A percentile compares a stretch with the other conserved stretches of the same genome.
Evolutionary conservation across 2,888 invertebrate species (phyloP).

Genomic region (Alviniconcha strummeri): DNA sequence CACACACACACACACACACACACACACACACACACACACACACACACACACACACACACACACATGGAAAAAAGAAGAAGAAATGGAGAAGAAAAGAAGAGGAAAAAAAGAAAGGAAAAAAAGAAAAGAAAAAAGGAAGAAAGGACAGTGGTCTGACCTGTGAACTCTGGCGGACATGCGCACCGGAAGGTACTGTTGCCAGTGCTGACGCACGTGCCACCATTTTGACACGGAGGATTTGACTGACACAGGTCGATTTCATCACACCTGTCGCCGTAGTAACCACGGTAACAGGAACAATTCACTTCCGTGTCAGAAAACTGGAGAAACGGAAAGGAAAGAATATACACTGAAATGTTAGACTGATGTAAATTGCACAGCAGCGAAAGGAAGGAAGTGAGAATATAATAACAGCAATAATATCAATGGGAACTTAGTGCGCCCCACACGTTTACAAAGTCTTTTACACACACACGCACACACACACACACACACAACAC

Average conservation of each 20-base stretch:
- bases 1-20: neutral
- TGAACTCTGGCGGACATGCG: slow-evolving; percentile 46
- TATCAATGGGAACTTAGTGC: neutral
- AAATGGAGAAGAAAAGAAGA: neutral
- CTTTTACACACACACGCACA: no score
- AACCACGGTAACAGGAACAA: slow-evolving; percentile 61
- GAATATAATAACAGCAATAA: neutral
- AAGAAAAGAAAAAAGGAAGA: neutral
- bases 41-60: neutral
- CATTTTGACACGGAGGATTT: slow-evolving; percentile 61
- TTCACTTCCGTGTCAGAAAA: slow-evolving; percentile 38
- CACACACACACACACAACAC: no score
- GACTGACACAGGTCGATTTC: slow-evolving; percentile 51
- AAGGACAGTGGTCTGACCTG: slow-evolving; percentile 32
- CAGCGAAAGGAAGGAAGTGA: no score
- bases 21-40: neutral
- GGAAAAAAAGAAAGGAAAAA: neutral
- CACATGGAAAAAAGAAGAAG: neutral
- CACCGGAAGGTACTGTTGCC: slow-evolving; percentile 51
- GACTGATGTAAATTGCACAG: no score
- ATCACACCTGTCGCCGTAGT: slow-evolving; percentile 56
- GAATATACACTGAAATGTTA: neutral
- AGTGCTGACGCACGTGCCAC: slow-evolving; percentile 58
- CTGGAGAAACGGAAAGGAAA: neutral
- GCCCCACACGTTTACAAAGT: no score